Percentiles rank a stretch among this genome's conserved stretches.
These are phyloP conservation scores for Pyrrhosoma nymphula DNA, from an alignment of 2,888 invertebrate genomes.

Conservation along the genomic window DNA sequence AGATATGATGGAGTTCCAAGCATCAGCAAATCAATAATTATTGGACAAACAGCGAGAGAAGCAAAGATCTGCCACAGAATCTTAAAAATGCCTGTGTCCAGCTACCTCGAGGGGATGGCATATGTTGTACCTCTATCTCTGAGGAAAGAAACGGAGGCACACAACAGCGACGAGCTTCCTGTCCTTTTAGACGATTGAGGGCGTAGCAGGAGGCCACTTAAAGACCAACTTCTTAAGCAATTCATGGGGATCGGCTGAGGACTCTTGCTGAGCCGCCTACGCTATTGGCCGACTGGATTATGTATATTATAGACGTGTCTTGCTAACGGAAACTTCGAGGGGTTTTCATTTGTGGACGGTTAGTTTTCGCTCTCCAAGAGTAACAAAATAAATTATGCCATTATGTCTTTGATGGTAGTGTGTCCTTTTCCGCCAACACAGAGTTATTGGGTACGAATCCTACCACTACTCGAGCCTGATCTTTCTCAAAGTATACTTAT, in stretches of 20 bases:
- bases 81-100: neutral
- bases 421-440: no score
- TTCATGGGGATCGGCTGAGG: constrained; percentile 50
- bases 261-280: constrained; percentile 52
- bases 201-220: constrained; percentile 43
- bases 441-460: no score
- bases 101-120: constrained; percentile 25
- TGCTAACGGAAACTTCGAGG: no score
- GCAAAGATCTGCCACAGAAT: neutral
- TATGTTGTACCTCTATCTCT: constrained; percentile 10
- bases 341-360: no score
- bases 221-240: constrained; percentile 63
- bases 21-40: neutral
- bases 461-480: no score
- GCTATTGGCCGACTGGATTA: constrained; percentile 47
- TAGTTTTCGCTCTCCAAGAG: no score
- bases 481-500: no score
- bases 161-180: constrained; percentile 30
- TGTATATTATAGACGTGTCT: constrained; percentile 63
- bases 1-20: neutral
- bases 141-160: constrained; percentile 44
- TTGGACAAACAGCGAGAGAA: neutral
- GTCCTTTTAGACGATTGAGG: constrained; percentile 49
- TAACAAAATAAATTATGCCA: no score
- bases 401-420: no score